phyloP scores from a whole-genome alignment of 2,888 invertebrate genomes.

The Malthinus flaveolus region DNA sequence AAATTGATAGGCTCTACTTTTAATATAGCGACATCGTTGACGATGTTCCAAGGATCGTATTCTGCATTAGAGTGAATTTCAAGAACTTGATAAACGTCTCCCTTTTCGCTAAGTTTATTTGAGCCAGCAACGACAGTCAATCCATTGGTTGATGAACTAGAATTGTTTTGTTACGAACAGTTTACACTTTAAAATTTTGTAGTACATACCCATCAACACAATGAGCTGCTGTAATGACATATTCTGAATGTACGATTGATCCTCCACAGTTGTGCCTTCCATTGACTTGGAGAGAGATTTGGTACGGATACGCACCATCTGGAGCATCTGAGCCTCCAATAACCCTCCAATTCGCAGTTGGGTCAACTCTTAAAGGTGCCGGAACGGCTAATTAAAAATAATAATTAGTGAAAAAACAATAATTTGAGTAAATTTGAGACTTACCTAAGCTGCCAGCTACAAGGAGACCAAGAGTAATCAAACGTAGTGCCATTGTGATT shows the following conservation, averaged over 20 bases:
- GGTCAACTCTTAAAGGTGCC: neutral
- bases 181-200: neutral
- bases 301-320: constrained; percentile 58
- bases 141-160: neutral
- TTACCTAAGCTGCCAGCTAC: neutral
- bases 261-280: constrained; percentile 55
- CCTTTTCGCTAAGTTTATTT: constrained; percentile 48
- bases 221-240: neutral
- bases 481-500: neutral
- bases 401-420: neutral
- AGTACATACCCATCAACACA: neutral
- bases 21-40: constrained; percentile 33
- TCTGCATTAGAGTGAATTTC: constrained; percentile 52
- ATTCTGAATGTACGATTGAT: neutral
- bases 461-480: neutral
- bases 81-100: constrained; percentile 51
- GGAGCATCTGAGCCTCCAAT: constrained; percentile 60
- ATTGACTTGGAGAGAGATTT: constrained; percentile 58
- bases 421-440: neutral
- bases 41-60: constrained; percentile 45
- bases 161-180: neutral
- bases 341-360: neutral
- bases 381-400: neutral
- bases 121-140: constrained; percentile 53
- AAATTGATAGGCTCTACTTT: constrained; percentile 23